These are phyloP conservation scores for Cremastinae sp. DNA, from an alignment of 2,888 invertebrate species.

Conservation along the genomic window DNA sequence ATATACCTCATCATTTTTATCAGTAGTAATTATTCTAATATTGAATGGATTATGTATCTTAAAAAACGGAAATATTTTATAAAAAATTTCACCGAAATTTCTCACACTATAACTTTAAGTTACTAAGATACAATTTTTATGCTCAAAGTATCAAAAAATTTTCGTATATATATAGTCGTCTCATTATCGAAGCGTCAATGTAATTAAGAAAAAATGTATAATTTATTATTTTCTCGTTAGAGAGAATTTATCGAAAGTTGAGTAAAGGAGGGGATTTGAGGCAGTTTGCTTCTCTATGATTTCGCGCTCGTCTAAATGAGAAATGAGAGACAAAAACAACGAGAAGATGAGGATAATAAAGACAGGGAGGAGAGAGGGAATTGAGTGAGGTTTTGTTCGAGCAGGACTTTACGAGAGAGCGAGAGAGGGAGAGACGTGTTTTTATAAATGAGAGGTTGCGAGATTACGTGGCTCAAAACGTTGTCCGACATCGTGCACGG, in stretches of 20 bases:
- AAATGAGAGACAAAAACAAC: constrained; percentile 46
- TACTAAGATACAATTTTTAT: too few species aligned
- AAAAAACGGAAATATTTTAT: too few species aligned
- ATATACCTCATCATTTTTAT: too few species aligned
- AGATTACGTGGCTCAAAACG: constrained; percentile 54
- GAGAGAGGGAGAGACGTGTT: constrained; percentile 20
- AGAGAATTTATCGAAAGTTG: not conserved
- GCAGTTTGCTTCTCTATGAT: constrained; percentile 40
- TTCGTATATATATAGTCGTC: too few species aligned
- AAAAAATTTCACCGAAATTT: too few species aligned
- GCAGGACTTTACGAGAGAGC: constrained; percentile 47
- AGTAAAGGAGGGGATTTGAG: constrained; percentile 23
- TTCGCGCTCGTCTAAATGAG: constrained; percentile 47
- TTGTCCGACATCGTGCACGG: constrained; percentile 28
- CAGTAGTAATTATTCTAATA: too few species aligned
- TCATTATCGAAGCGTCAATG: too few species aligned
- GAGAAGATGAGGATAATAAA: constrained; percentile 35
- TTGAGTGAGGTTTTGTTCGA: constrained; percentile 20
- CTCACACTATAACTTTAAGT: too few species aligned
- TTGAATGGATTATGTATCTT: too few species aligned
- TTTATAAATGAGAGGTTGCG: constrained; percentile 55
- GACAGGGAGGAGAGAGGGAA: not conserved
- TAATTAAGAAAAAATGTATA: too few species aligned
- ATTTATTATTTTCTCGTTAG: not conserved
- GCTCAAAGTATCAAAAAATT: too few species aligned